Percentiles rank a stretch among this genome's conserved stretches.
Conservation (phyloP, 2,797 vertebrate genomes). For the Oceanodroma leucorhoa region DNA sequence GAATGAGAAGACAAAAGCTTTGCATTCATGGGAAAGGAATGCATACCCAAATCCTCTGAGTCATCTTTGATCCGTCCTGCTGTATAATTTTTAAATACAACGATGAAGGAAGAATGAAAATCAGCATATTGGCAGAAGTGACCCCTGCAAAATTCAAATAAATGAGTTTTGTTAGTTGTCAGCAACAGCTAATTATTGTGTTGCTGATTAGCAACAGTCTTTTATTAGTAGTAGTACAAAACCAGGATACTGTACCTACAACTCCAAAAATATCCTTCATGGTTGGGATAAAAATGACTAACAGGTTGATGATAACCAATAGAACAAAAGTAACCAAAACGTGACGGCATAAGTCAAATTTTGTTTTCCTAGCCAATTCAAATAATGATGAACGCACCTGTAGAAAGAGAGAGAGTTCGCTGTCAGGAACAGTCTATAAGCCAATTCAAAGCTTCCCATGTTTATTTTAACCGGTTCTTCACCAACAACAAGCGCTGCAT, state of each 20-base stretch:
- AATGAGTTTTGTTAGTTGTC: neutral
- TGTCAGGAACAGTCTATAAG: neutral
- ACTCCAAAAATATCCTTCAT: conserved; percentile 84
- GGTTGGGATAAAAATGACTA: conserved; percentile 81
- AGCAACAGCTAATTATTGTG: neutral
- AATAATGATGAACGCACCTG: conserved; percentile 82
- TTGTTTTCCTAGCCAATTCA: conserved; percentile 77
- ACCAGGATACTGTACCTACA: conserved; percentile 73
- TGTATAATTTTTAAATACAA: conserved; percentile 81
- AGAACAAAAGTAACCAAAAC: conserved; percentile 72
- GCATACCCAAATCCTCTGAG: conserved; percentile 79
- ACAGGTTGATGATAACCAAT: conserved; percentile 73
- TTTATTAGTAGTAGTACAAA: neutral
- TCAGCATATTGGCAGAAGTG: conserved; percentile 83
- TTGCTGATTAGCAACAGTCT: neutral
- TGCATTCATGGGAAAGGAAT: neutral
- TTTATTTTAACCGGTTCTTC: neutral
- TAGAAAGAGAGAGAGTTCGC: neutral
- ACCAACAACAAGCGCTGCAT: neutral
- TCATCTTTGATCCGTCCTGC: conserved; percentile 71
- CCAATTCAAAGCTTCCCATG: neutral
- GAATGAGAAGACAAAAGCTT: neutral
- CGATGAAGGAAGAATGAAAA: conserved; percentile 82
- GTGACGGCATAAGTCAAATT: conserved; percentile 74
- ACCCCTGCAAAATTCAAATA: conserved; percentile 73